Evolutionary conservation across 2,113 vertebrate genomes (phyloP).

Genomic region (Hucho hucho): DNA sequence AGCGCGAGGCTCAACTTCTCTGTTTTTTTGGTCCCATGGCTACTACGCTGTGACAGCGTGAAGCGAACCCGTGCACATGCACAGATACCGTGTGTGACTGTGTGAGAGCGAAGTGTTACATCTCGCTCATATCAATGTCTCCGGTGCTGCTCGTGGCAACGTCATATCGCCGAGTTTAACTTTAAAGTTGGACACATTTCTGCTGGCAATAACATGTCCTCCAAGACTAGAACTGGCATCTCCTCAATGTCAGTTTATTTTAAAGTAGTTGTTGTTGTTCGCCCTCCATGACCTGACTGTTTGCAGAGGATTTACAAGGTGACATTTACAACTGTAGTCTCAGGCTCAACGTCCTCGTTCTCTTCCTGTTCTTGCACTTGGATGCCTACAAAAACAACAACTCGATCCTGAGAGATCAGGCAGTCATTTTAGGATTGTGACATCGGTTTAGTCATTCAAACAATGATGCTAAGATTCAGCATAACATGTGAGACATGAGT

Average conservation of each 20-base stretch:
- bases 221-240: constrained; percentile 27
- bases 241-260: constrained; percentile 55
- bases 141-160: no score
- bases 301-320: constrained; percentile 69
- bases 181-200: constrained; percentile 24
- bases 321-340: constrained; percentile 58
- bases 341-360: constrained; percentile 35
- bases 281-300: constrained; percentile 64
- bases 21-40: no score
- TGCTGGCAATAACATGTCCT: background rate
- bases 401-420: constrained; percentile 25
- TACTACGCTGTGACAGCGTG: no score
- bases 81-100: no score
- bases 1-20: no score
- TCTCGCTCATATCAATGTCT: no score
- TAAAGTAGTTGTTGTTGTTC: constrained; percentile 60
- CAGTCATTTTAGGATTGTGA: constrained; percentile 30
- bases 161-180: no score
- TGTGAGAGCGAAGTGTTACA: no score
- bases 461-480: constrained; percentile 1
- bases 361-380: constrained; percentile 53
- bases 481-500: background rate
- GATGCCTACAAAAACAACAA: constrained; percentile 32
- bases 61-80: no score
- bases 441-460: constrained; percentile 22